Conservation (phyloP, 2,113 vertebrate species). For the Ramphastos sulfuratus region DNA sequence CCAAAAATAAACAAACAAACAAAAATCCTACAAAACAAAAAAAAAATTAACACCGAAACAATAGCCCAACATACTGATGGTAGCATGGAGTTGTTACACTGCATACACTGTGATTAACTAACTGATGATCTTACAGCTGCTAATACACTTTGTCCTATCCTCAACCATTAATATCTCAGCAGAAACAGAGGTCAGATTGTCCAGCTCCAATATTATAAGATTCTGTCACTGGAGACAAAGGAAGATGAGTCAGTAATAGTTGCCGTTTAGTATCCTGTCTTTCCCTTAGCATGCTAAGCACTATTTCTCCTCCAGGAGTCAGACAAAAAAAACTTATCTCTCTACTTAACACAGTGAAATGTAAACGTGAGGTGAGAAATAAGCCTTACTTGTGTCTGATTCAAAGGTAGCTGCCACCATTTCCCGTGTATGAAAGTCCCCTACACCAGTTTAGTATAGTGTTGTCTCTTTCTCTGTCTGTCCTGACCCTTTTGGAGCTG, state of each 20-base stretch:
- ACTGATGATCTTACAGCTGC: conserved; percentile 40
- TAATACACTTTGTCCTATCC: conserved; percentile 3
- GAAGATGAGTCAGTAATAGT: conserved; percentile 10
- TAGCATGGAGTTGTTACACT: neutral
- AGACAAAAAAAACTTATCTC: neutral
- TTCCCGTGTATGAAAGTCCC: neutral
- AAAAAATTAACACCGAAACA: neutral
- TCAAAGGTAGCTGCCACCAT: neutral
- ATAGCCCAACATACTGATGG: neutral
- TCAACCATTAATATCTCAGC: conserved; percentile 31
- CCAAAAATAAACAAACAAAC: neutral
- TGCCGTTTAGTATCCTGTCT: neutral
- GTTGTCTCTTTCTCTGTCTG: neutral
- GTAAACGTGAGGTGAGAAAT: neutral
- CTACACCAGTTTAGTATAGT: neutral
- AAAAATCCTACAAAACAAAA: neutral
- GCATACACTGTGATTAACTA: conserved; percentile 46
- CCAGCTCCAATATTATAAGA: neutral
- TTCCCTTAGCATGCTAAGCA: neutral
- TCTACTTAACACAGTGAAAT: neutral
- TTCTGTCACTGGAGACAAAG: neutral
- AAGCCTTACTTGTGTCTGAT: neutral
- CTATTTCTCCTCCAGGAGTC: neutral
- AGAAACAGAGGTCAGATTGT: neutral
- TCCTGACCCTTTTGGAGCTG: neutral